Evolutionary conservation across 92 coral and sea anemone species (phyloP).

Genomic region (Epizoanthus ramosus): DNA sequence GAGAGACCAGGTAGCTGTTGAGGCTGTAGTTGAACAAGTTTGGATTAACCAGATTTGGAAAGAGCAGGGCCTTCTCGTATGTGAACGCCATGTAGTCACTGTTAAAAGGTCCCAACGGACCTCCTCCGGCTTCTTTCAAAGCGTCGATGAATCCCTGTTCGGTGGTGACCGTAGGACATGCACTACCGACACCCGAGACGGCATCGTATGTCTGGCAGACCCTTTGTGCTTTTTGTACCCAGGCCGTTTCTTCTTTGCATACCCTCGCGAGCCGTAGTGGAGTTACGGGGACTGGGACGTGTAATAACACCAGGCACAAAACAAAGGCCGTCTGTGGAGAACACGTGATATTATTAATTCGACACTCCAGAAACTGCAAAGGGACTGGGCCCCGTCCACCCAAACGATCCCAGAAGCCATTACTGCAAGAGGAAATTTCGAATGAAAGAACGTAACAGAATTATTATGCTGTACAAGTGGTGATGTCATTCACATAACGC

Average conservation of each 20-base stretch:
- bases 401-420: too few species aligned
- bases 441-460: too few species aligned
- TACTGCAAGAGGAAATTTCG: too few species aligned
- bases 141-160: background rate
- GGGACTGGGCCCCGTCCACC: too few species aligned
- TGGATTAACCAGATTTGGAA: constrained; percentile 21
- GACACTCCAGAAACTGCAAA: too few species aligned
- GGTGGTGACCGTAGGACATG: background rate
- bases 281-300: background rate
- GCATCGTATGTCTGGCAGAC: background rate
- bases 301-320: background rate
- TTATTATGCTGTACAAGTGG: too few species aligned
- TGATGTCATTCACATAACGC: too few species aligned
- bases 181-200: background rate
- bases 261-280: background rate
- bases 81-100: constrained; percentile 47
- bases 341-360: background rate
- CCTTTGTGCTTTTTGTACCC: background rate
- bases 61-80: constrained; percentile 17
- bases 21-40: background rate
- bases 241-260: background rate
- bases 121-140: constrained; percentile 14
- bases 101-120: constrained; percentile 48
- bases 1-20: background rate
- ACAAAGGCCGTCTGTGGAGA: background rate